phyloP scores from a whole-genome alignment of 2,113 vertebrate species.

The Rhea americana region DNA sequence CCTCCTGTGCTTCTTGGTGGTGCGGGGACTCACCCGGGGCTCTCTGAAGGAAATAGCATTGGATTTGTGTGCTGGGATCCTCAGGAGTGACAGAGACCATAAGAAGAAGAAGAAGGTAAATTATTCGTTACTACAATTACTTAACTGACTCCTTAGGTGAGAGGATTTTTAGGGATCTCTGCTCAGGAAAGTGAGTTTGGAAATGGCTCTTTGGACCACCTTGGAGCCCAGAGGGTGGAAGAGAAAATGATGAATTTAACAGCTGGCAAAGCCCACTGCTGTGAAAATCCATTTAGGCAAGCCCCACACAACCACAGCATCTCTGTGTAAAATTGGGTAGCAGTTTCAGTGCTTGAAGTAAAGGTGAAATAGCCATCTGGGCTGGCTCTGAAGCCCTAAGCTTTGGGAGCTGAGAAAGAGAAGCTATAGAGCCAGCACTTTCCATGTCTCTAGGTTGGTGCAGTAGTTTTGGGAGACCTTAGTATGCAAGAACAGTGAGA shows the following conservation, averaged over 20 bases:
- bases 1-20: background rate
- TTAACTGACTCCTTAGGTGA: background rate
- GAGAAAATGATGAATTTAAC: background rate
- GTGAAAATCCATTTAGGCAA: background rate
- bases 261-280: background rate
- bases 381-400: background rate
- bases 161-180: background rate
- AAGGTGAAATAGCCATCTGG: background rate
- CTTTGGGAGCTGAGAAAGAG: background rate
- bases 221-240: background rate
- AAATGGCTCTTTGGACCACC: background rate
- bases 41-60: background rate
- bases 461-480: background rate
- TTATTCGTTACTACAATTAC: background rate
- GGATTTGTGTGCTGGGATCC: background rate
- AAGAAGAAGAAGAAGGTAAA: background rate
- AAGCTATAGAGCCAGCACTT: background rate
- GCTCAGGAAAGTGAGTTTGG: background rate
- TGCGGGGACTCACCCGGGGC: background rate
- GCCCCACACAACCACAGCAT: background rate
- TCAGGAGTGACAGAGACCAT: background rate
- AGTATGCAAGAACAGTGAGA: slow-evolving; percentile 18
- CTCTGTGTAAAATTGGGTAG: background rate
- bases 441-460: background rate
- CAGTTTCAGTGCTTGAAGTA: background rate